Conservation (phyloP, 2,113 vertebrate genomes). For the Pipa parva region DNA sequence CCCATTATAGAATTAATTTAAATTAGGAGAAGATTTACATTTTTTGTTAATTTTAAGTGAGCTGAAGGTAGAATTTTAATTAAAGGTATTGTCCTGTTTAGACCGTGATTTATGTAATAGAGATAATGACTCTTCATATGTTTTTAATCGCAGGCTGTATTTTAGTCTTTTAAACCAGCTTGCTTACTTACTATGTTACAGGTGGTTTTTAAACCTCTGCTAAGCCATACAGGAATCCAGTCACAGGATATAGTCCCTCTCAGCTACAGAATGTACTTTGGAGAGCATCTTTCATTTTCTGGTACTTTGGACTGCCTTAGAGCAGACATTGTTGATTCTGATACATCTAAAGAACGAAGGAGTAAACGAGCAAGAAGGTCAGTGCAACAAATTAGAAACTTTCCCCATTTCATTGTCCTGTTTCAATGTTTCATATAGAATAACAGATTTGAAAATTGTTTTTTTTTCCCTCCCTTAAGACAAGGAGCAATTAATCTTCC, state of each 20-base stretch:
- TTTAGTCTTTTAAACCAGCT: neutral
- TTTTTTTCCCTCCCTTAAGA: slow-evolving; percentile 52
- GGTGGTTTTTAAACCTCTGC: slow-evolving; percentile 95
- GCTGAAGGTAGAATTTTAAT: too few species aligned
- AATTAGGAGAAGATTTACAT: too few species aligned
- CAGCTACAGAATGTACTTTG: slow-evolving; percentile 96
- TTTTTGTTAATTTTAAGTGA: too few species aligned
- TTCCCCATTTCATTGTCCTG: too few species aligned
- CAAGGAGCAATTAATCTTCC: slow-evolving; percentile 87
- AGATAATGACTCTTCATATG: too few species aligned
- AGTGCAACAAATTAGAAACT: neutral
- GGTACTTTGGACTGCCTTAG: slow-evolving; percentile 90
- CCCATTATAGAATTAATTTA: too few species aligned
- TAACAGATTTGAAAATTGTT: neutral
- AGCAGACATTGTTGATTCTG: slow-evolving; percentile 96
- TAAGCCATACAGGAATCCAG: slow-evolving; percentile 90
- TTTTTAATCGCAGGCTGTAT: too few species aligned
- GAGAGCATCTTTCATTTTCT: slow-evolving; percentile 93
- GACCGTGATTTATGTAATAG: too few species aligned
- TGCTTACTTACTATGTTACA: slow-evolving; percentile 46
- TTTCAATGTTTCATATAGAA: too few species aligned
- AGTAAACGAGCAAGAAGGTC: slow-evolving; percentile 86
- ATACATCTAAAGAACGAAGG: slow-evolving; percentile 90
- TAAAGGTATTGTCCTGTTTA: too few species aligned
- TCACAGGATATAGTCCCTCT: slow-evolving; percentile 86